A percentile compares a stretch with the other conserved stretches of the same genome.
phyloP scores from a whole-genome alignment of 2,797 vertebrate species.

The Coreius guichenoti region DNA sequence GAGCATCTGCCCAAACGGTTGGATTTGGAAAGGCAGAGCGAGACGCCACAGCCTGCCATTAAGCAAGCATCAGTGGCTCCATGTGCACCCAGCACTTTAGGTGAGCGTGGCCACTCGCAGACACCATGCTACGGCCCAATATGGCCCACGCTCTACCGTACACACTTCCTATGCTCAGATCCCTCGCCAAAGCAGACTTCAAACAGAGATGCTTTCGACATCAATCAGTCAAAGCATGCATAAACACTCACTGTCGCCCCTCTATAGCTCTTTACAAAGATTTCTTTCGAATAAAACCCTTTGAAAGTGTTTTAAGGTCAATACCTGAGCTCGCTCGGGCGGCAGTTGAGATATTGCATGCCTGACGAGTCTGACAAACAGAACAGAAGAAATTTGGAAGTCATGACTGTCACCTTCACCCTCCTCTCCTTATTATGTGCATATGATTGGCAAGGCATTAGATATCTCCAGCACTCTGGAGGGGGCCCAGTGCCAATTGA shows the following conservation, averaged over 20 bases:
- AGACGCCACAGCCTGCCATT: slow-evolving; percentile 67
- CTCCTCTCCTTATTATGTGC: slow-evolving; percentile 46
- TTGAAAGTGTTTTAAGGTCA: slow-evolving; percentile 48
- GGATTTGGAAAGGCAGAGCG: slow-evolving; percentile 62
- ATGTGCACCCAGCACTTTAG: slow-evolving; percentile 39
- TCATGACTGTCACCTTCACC: slow-evolving; percentile 45
- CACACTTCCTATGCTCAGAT: slow-evolving; percentile 16
- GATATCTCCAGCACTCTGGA: slow-evolving; percentile 36
- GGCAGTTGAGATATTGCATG: slow-evolving; percentile 34
- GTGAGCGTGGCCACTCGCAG: slow-evolving; percentile 12
- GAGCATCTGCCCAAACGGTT: slow-evolving; percentile 73
- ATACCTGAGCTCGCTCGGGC: neutral
- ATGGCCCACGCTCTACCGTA: neutral
- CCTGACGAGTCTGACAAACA: slow-evolving; percentile 43
- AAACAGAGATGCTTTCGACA: slow-evolving; percentile 28
- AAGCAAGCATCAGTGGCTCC: slow-evolving; percentile 68
- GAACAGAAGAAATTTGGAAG: slow-evolving; percentile 36
- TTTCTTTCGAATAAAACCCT: slow-evolving; percentile 27
- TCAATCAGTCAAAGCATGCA: slow-evolving; percentile 46
- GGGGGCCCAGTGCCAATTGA: slow-evolving; percentile 28
- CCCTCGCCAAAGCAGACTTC: slow-evolving; percentile 15
- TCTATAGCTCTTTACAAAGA: slow-evolving; percentile 17
- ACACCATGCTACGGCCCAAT: slow-evolving; percentile 23
- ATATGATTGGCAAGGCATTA: slow-evolving; percentile 38
- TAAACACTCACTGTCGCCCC: neutral